Conservation (phyloP, 2,113 vertebrate species). For the Todiramphus chloris region DNA sequence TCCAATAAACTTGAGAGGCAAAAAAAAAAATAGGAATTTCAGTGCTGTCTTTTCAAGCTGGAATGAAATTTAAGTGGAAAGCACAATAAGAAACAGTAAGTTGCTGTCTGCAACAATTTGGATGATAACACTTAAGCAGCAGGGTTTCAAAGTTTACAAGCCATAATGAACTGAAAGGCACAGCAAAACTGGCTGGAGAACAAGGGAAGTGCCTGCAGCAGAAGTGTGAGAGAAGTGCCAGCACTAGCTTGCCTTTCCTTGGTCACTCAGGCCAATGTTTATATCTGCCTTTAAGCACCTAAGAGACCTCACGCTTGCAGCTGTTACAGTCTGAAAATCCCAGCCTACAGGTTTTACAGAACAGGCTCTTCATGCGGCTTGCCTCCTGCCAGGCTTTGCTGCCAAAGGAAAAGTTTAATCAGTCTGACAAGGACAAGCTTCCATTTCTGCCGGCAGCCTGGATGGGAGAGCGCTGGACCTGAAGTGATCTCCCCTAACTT, state of each 20-base stretch:
- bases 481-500: neutral
- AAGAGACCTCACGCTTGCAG: neutral
- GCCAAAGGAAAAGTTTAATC: neutral
- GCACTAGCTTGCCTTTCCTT: neutral
- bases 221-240: neutral
- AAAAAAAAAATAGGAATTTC: neutral
- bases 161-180: neutral
- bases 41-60: neutral
- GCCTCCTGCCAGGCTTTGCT: neutral
- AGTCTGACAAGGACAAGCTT: neutral
- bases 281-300: fast-evolving
- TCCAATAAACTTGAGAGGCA: neutral
- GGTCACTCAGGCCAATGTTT: neutral
- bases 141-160: neutral
- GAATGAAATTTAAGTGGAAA: neutral
- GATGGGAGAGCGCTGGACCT: neutral
- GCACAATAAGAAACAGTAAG: neutral
- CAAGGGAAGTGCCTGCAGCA: fast-evolving
- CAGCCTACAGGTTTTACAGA: neutral
- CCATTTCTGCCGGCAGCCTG: neutral
- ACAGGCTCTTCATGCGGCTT: neutral
- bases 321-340: neutral
- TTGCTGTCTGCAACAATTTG: neutral
- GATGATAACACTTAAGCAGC: neutral
- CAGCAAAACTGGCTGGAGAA: neutral